These are phyloP conservation scores for Oncorhynchus kisutch DNA, from an alignment of 2,113 vertebrate species.

Conservation along the genomic window DNA sequence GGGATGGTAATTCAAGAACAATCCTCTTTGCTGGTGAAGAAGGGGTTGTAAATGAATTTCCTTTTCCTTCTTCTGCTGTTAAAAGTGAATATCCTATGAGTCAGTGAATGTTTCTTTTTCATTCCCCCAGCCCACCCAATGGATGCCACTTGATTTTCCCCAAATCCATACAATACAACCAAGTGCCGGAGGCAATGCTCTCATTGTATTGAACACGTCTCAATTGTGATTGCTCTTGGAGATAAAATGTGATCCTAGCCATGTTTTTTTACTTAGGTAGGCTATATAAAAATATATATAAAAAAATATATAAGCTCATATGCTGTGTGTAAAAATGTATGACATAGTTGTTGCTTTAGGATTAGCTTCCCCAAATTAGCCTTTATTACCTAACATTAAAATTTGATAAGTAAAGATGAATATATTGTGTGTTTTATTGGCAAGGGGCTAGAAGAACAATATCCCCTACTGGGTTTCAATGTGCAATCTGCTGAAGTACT, in stretches of 20 bases:
- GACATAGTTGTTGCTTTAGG: too few species aligned
- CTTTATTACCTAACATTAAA: too few species aligned
- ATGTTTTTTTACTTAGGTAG: background rate
- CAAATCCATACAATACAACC: constrained; percentile 62
- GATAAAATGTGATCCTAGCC: constrained; percentile 30
- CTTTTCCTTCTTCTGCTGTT: background rate
- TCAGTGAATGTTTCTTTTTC: constrained; percentile 15
- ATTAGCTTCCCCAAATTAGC: too few species aligned
- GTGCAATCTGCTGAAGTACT: constrained; percentile 1
- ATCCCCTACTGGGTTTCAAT: background rate
- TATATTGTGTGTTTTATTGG: too few species aligned
- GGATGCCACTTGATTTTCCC: constrained; percentile 31
- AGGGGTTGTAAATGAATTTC: too few species aligned
- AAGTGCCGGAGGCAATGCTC: constrained; percentile 44
- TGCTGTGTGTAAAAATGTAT: too few species aligned
- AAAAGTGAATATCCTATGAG: constrained; percentile 23
- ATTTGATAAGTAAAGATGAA: too few species aligned
- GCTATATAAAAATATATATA: background rate
- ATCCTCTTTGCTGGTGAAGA: too few species aligned
- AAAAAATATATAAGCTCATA: too few species aligned
- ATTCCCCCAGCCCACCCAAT: constrained; percentile 28
- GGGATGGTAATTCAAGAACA: background rate
- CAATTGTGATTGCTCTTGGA: constrained; percentile 38
- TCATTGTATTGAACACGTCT: constrained; percentile 54
- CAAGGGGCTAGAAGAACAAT: too few species aligned